These are phyloP conservation scores for Hirtodrosophila cameraria DNA, from an alignment of 2,888 invertebrate species.

Conservation along the genomic window DNA sequence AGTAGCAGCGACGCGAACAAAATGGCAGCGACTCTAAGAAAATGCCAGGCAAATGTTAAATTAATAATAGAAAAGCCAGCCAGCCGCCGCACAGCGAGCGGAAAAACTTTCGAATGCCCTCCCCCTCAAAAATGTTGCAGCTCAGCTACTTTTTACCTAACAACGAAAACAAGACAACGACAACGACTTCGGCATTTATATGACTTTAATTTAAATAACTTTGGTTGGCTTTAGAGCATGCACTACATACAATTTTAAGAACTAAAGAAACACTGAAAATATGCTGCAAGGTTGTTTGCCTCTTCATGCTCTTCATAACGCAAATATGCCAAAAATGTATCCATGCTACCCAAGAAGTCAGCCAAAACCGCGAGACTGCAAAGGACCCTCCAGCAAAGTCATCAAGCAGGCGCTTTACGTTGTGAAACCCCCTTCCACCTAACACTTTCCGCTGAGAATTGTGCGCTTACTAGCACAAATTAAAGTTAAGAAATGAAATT, in stretches of 20 bases:
- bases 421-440: no score
- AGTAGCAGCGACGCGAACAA: slow-evolving; percentile 43
- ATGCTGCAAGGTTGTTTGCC: slow-evolving; percentile 47
- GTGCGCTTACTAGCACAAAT: slow-evolving; percentile 49
- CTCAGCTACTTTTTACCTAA: no score
- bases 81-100: slow-evolving; percentile 43
- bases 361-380: slow-evolving; percentile 30
- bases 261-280: slow-evolving; percentile 20
- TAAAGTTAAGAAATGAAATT: slow-evolving; percentile 65
- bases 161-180: no score
- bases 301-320: slow-evolving; percentile 22
- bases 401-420: slow-evolving; percentile 33
- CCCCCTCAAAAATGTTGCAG: slow-evolving; percentile 40
- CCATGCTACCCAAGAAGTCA: slow-evolving; percentile 18
- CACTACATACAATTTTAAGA: slow-evolving; percentile 56
- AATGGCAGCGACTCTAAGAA: slow-evolving; percentile 59
- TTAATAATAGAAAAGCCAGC: slow-evolving; percentile 67
- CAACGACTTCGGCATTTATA: slow-evolving; percentile 51
- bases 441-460: not conserved
- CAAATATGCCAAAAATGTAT: slow-evolving; percentile 59
- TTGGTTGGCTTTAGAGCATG: slow-evolving; percentile 53
- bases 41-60: slow-evolving; percentile 67
- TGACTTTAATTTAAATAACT: slow-evolving; percentile 72
- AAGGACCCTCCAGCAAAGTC: slow-evolving; percentile 25
- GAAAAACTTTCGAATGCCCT: slow-evolving; percentile 46